A percentile compares a stretch with the other conserved stretches of the same genome.
Conservation (phyloP, 1,140 invertebrate species). For the Lucilia cuprina region DNA sequence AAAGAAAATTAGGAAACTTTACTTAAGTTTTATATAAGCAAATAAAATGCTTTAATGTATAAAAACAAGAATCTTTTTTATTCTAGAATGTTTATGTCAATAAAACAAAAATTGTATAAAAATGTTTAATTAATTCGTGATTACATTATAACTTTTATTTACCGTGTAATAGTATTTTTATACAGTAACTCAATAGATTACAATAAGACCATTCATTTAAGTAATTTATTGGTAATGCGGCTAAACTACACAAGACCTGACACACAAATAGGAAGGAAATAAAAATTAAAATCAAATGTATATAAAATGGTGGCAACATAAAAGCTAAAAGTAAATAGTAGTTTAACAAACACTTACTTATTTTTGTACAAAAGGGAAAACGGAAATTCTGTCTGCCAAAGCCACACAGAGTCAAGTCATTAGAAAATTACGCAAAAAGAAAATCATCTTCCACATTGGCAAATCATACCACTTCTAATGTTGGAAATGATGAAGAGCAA, state of each 20-base stretch:
- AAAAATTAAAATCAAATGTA: neutral
- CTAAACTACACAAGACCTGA: conserved; percentile 3
- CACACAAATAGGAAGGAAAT: neutral
- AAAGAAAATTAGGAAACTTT: too few relatives aligned
- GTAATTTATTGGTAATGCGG: conserved; percentile 19
- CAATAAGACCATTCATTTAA: conserved; percentile 18
- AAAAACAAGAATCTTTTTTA: too few relatives aligned
- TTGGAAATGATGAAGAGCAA: neutral
- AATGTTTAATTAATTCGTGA: neutral
- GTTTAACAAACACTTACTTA: neutral
- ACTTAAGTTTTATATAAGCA: too few relatives aligned
- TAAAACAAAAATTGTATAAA: too few relatives aligned
- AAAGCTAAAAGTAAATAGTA: neutral
- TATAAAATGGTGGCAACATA: neutral
- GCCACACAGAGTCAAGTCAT: neutral
- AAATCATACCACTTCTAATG: neutral
- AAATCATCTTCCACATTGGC: neutral
- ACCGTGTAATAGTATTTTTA: neutral
- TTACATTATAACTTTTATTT: neutral
- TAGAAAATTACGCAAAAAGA: conserved; percentile 10
- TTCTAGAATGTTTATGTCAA: too few relatives aligned
- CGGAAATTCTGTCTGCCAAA: conserved; percentile 7
- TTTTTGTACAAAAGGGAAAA: neutral
- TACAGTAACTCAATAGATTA: neutral
- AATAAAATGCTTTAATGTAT: too few relatives aligned